Evolutionary conservation across 2,888 invertebrate species (phyloP), one percentile per base, ranked within the genome.

Genomic region (Aplocera efformata): DNA sequence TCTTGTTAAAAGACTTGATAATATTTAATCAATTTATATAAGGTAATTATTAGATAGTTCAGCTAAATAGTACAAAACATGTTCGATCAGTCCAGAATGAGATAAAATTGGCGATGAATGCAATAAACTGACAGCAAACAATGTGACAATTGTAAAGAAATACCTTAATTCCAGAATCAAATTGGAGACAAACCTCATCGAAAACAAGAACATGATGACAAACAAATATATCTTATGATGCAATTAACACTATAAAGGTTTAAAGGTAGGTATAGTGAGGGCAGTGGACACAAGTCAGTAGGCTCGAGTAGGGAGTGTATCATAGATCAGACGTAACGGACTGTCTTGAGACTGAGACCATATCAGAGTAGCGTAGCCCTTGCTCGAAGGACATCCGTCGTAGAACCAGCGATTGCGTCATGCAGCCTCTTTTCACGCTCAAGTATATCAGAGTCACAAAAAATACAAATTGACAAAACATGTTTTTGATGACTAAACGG

Each of bases 281-380:
- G 46, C 53, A 65, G 79, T 71, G 79, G 56, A 74, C 78, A 70
- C 79, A 74, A 78, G 79, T 72, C 75, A 72, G 79, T 83, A 84
- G 85, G 85, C 73, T 81, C 77, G 83, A 78, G 73, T 81, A 85
- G 84, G 79, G 75, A 78, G 76, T 79, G 84, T 83, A 84, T 78
- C 73, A 80, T 83, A 83, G 81, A 72, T 69, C 81, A 80, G 83
- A 76, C 75, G 81, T 76, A 42, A 69, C 70, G 83, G 79, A 82
- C 76, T 81, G 81, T 88, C 85, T 85, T 84, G 86, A 88, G 86
- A 85, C 86, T 86, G 86, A 86, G 83, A 75, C 85, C 86, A 86
- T 88, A 88, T 85, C 86, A 85, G 73, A 72, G 76, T 84, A 82
- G 82, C 72, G 75, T 79, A 77, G 70, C 58, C 60, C 60, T 56